phyloP scores from a whole-genome alignment of 2,797 vertebrate genomes.

The Prionace glauca region DNA sequence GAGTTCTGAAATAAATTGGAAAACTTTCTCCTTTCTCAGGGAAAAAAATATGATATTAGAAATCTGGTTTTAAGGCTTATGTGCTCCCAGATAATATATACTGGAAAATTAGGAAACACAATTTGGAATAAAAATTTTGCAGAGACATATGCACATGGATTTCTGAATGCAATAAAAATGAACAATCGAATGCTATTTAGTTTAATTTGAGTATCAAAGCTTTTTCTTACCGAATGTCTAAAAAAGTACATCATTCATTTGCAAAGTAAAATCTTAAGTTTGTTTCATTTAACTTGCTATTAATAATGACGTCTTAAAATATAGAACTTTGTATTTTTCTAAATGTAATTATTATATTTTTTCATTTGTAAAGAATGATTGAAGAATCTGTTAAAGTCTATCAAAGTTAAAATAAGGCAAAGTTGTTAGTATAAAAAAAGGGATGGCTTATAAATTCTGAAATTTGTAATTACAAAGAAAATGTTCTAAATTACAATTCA shows the following conservation, averaged over 20 bases:
- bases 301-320: neutral
- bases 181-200: neutral
- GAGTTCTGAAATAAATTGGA: slow-evolving; percentile 49
- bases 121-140: slow-evolving; percentile 25
- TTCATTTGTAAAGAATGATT: neutral
- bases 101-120: slow-evolving; percentile 29
- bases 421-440: neutral
- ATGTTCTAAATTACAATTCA: neutral
- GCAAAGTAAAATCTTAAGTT: neutral
- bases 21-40: neutral
- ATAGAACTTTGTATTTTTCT: neutral
- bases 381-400: neutral
- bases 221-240: neutral
- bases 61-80: neutral
- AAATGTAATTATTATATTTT: neutral
- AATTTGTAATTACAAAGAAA: neutral
- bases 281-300: neutral
- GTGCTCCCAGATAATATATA: neutral
- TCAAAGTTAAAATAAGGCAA: neutral
- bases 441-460: neutral
- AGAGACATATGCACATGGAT: neutral
- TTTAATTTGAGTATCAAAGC: neutral
- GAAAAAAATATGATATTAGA: neutral
- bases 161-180: neutral
- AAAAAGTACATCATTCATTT: neutral